phyloP scores from a whole-genome alignment of 1,140 invertebrate species.

The Galleria mellonella region DNA sequence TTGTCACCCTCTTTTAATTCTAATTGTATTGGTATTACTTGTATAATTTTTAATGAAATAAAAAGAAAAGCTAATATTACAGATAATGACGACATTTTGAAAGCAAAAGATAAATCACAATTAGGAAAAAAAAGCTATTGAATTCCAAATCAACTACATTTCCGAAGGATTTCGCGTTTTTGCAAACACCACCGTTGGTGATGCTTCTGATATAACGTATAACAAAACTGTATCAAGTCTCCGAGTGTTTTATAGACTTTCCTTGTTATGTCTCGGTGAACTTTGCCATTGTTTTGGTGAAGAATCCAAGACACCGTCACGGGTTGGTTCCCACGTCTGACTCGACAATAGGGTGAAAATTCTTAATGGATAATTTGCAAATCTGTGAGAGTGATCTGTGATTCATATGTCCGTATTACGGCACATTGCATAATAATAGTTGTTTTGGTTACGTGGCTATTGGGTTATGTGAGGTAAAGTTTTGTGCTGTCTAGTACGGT shows the following conservation, averaged over 20 bases:
- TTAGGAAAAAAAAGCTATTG: no score
- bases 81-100: constrained; percentile 11
- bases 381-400: constrained; percentile 33
- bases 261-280: constrained; percentile 66
- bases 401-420: constrained; percentile 5
- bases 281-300: constrained; percentile 64
- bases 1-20: constrained; percentile 48
- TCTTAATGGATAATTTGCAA: constrained; percentile 51
- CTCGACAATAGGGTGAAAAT: constrained; percentile 67
- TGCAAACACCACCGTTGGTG: constrained; percentile 13
- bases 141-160: constrained; percentile 8
- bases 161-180: constrained; percentile 13
- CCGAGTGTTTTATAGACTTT: constrained; percentile 63
- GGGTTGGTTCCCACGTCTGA: constrained; percentile 48
- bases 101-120: no score
- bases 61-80: constrained; percentile 20
- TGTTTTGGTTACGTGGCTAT: constrained; percentile 25
- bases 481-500: no score
- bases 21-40: constrained; percentile 53
- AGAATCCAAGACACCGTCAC: constrained; percentile 36
- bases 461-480: no score
- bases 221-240: constrained; percentile 38
- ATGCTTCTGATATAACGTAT: constrained; percentile 42
- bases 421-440: constrained; percentile 20
- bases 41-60: constrained; percentile 21